Base-by-base conservation (phyloP, 1,140 invertebrate genomes). In the Grapholita molesta region DNA sequence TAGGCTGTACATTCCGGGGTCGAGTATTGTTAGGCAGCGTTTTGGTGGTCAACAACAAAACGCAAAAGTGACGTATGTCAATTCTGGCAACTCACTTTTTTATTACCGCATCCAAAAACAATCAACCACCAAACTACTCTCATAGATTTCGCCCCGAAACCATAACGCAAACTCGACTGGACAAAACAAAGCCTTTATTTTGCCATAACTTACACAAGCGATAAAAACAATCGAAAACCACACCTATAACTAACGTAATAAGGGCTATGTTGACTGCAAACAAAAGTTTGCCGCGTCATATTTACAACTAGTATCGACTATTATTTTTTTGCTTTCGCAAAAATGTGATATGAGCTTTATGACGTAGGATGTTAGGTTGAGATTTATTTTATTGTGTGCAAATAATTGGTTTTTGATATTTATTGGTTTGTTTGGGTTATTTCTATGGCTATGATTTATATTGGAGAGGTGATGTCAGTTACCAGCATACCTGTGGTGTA, bases 341-440 rank as follows among this genome's bases (percentile, higher is more conserved):
- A n/a, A 18, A 2, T 5, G 15, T n/a, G 18, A 15, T 15, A 3
- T 52, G 12, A 18, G 15, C 15, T 18, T 18, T 52, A 18, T 52
- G 12, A 7, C 15, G 6, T 5, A 15, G 42, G 15, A 52, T 6
- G 1, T 52, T 1, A 15, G 15, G 42, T 1, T 52, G 1, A 15
- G 6, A 5, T 15, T 52, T 15, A 2, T 12, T 11, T 52, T 52
- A 2, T 52, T 12, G 12, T 5, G 15, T 3, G 35, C 6, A 52
- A n/a, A 52, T n/a, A 18, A 52, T 15, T 52, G n/a, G 42, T 52
- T n/a, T 52, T 52, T 52, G 12, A 52, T 52, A 52, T 52, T 52
- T 52, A 52, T 52, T 52, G 42, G 42, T 52, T 52, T 52, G 42
- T 52, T 52, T 52, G 42, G 42, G 42, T n/a, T 52, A 52, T 52